Conservation (phyloP, 1,140 invertebrate species). For the Anagrus nilaparvatae region DNA sequence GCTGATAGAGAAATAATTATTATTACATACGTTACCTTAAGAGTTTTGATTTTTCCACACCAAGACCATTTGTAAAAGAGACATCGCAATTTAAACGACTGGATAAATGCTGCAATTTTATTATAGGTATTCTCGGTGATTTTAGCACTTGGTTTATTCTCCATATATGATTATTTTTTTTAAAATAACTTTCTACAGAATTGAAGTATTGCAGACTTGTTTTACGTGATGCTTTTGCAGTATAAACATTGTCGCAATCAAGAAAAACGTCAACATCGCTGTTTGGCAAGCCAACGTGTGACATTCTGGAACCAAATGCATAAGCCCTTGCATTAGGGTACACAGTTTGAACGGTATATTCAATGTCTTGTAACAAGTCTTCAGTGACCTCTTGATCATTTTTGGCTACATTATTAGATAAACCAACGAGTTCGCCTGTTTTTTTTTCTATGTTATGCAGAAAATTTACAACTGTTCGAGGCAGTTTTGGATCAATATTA, state of each 20-base stretch:
- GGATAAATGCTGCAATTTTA: conserved; percentile 40
- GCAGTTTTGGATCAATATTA: conserved; percentile 6
- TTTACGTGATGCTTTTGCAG: conserved; percentile 1
- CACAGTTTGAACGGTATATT: conserved; percentile 8
- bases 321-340: conserved; percentile 26
- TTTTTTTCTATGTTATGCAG: conserved; percentile 10
- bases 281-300: conserved; percentile 30
- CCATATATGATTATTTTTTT: conserved; percentile 13
- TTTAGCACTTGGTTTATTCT: conserved; percentile 15
- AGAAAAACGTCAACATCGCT: conserved; percentile 45
- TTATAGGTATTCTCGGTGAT: conserved; percentile 41
- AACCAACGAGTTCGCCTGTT: conserved; percentile 5
- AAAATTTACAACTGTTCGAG: conserved; percentile 8
- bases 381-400: no score
- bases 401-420: conserved; percentile 3
- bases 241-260: conserved; percentile 31
- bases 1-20: no score
- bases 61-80: conserved; percentile 45
- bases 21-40: conserved; percentile 27
- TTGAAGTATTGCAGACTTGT: not conserved
- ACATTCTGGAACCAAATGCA: conserved; percentile 40
- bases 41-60: conserved; percentile 44
- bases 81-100: conserved; percentile 44
- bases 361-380: conserved; percentile 17
- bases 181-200: not conserved